phyloP scores from a whole-genome alignment of 2,888 invertebrate genomes.

The Bruchidius siliquastri region DNA sequence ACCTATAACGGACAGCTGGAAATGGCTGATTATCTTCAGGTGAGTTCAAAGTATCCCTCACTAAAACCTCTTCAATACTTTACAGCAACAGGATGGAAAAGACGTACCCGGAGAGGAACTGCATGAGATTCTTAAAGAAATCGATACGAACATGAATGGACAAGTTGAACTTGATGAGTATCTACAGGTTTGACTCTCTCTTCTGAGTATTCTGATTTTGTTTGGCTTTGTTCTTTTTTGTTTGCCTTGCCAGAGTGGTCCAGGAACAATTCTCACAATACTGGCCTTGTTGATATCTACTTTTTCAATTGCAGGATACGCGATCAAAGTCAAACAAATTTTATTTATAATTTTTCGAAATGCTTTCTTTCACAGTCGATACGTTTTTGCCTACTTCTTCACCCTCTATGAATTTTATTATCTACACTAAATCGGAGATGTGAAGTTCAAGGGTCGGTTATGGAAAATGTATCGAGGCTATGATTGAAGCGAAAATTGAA shows the following conservation, averaged over 20 bases:
- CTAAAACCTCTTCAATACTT: slow-evolving; percentile 37
- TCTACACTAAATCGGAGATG: too few species aligned
- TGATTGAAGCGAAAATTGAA: too few species aligned
- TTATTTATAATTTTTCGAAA: too few species aligned
- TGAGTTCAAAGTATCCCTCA: slow-evolving; percentile 44
- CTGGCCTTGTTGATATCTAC: too few species aligned
- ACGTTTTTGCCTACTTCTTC: too few species aligned
- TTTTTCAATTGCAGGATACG: too few species aligned
- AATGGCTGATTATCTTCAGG: slow-evolving; percentile 85
- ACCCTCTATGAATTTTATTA: too few species aligned
- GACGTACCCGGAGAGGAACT: slow-evolving; percentile 88
- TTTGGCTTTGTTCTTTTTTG: slow-evolving; percentile 4
- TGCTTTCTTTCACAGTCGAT: too few species aligned
- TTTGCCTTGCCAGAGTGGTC: not conserved
- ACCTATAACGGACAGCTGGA: slow-evolving; percentile 84
- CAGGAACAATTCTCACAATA: too few species aligned
- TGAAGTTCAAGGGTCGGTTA: too few species aligned
- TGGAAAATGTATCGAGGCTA: too few species aligned
- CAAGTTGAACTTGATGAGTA: slow-evolving; percentile 99
- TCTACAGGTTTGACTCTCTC: slow-evolving; percentile 76
- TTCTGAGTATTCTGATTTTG: slow-evolving; percentile 1
- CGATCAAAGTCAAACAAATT: too few species aligned
- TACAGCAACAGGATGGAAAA: slow-evolving; percentile 72
- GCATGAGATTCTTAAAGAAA: slow-evolving; percentile 96
- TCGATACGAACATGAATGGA: slow-evolving; percentile 99